These are phyloP conservation scores for Metridium senile DNA, from an alignment of 92 coral and sea anemone species.

Conservation along the genomic window DNA sequence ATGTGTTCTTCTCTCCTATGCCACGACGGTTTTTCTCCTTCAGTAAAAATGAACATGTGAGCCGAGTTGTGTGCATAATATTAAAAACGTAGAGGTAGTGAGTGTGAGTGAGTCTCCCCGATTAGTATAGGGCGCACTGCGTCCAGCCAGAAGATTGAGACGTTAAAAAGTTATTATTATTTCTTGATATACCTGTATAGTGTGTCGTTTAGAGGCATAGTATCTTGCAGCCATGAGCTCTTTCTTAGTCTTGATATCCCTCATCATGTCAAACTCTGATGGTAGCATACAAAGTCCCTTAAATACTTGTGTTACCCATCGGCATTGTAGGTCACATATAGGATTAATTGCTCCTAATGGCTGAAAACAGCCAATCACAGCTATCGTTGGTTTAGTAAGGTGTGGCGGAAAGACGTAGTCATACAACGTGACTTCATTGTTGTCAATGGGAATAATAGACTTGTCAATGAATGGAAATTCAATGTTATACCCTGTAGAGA, in stretches of 20 bases:
- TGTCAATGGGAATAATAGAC: constrained; percentile 57
- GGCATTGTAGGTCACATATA: constrained; percentile 81
- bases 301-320: constrained; percentile 88
- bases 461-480: constrained; percentile 77
- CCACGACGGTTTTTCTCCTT: no score
- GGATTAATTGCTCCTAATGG: constrained; percentile 88
- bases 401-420: constrained; percentile 89
- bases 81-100: no score
- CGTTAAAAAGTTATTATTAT: no score
- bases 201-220: constrained; percentile 79
- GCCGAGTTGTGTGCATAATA: no score
- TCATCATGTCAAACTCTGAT: constrained; percentile 58
- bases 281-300: constrained; percentile 60
- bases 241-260: constrained; percentile 60
- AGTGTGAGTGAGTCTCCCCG: no score
- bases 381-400: constrained; percentile 73
- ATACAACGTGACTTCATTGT: constrained; percentile 83
- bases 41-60: no score
- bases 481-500: constrained; percentile 91
- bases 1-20: no score
- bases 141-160: no score
- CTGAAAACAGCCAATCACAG: constrained; percentile 88
- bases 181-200: constrained; percentile 95
- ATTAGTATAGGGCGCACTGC: no score
- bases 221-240: constrained; percentile 65